Conservation (phyloP, 2,888 invertebrate genomes). For the Steinernema hermaphroditum region DNA sequence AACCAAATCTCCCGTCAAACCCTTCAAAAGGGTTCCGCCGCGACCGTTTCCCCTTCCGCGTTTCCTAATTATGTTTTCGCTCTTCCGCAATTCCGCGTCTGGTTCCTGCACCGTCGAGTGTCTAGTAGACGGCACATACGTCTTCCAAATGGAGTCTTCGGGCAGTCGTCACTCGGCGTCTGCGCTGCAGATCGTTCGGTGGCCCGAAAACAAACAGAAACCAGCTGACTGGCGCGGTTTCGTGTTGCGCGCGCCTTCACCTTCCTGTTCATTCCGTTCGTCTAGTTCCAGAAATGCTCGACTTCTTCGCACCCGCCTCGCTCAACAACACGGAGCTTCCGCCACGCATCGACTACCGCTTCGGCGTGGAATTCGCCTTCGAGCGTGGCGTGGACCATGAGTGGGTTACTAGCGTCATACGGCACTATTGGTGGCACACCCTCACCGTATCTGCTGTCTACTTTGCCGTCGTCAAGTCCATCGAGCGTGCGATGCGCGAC, state of each 20-base stretch:
- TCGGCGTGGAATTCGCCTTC: constrained; percentile 32
- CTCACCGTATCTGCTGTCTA: constrained; percentile 38
- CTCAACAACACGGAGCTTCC: not conserved
- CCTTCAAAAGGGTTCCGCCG: no score
- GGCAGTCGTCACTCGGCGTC: no score
- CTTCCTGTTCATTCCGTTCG: not conserved
- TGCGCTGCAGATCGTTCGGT: not conserved
- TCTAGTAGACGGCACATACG: no score
- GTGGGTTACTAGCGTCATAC: constrained; percentile 28
- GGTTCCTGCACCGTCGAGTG: no score
- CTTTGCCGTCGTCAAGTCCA: constrained; percentile 32
- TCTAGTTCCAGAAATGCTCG: constrained; percentile 17
- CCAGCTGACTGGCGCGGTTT: not conserved
- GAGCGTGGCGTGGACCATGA: constrained; percentile 36
- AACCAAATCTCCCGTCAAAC: no score
- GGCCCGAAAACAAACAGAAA: not conserved
- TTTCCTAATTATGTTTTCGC: no score
- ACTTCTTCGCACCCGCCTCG: not conserved
- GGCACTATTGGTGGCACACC: constrained; percentile 40
- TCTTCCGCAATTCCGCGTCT: no score
- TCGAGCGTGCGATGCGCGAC: constrained; percentile 35
- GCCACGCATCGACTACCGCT: constrained; percentile 24
- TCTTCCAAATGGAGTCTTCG: no score
- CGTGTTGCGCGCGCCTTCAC: not conserved
- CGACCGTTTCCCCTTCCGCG: no score